Conservation (phyloP, 2,113 vertebrate genomes). For the Oreocharis arfaki region DNA sequence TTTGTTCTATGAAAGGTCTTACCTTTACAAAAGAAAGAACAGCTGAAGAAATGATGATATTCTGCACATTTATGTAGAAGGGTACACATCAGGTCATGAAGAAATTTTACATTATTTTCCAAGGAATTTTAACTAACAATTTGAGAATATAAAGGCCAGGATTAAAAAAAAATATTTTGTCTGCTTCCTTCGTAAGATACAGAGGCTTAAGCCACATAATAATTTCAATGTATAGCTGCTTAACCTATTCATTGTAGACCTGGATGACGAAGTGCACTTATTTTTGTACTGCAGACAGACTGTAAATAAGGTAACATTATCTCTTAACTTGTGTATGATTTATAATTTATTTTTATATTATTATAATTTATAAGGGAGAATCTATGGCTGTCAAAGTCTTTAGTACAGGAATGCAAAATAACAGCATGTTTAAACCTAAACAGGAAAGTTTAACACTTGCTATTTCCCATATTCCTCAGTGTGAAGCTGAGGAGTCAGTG, state of each 20-base stretch:
- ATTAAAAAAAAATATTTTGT: neutral
- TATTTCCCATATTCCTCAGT: neutral
- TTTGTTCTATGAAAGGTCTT: neutral
- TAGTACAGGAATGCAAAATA: neutral
- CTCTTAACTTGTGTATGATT: neutral
- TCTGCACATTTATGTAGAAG: neutral
- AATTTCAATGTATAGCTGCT: neutral
- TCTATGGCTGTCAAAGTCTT: neutral
- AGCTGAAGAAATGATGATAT: neutral
- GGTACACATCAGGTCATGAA: neutral
- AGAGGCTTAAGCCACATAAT: neutral
- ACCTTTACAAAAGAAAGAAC: neutral
- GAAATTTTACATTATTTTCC: neutral
- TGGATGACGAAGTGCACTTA: neutral
- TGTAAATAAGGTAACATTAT: neutral
- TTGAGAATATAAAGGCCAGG: neutral
- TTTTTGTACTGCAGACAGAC: neutral
- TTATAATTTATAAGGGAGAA: neutral
- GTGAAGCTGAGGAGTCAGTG: neutral
- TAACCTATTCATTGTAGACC: neutral
- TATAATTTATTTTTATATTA: neutral
- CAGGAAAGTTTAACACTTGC: neutral
- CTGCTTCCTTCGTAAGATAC: neutral
- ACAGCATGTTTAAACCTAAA: neutral
- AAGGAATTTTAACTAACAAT: neutral